Percentiles rank a stretch among this genome's conserved stretches.
phyloP scores from a whole-genome alignment of 1,140 invertebrate species.

The Brachionus calyciflorus region DNA sequence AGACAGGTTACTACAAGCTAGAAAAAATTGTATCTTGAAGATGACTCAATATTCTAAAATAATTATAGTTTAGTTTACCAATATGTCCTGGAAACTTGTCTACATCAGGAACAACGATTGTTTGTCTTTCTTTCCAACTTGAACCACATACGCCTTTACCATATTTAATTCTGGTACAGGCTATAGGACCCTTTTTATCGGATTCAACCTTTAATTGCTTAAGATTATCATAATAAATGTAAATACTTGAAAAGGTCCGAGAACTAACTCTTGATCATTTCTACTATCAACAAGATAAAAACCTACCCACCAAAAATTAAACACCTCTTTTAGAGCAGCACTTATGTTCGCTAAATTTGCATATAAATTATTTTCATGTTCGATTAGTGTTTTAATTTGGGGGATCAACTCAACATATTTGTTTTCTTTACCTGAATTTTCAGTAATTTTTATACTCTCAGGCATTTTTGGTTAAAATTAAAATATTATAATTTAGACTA shows the following conservation, averaged over 20 bases:
- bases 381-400: slow-evolving; percentile 30
- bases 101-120: slow-evolving; percentile 43
- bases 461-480: slow-evolving; percentile 3
- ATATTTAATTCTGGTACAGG: slow-evolving; percentile 42
- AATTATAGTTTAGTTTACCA: background rate
- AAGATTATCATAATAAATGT: too few relatives aligned
- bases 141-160: slow-evolving; percentile 43
- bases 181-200: slow-evolving; percentile 42
- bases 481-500: too few relatives aligned
- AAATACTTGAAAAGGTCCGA: slow-evolving; percentile 44
- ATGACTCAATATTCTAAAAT: background rate
- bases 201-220: too few relatives aligned
- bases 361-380: slow-evolving; percentile 40
- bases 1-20: slow-evolving; percentile 6
- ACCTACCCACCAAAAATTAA: slow-evolving; percentile 45
- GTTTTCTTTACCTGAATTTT: slow-evolving; percentile 26
- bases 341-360: slow-evolving; percentile 45
- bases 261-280: slow-evolving; percentile 26
- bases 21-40: background rate
- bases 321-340: slow-evolving; percentile 39
- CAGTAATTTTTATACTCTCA: background rate
- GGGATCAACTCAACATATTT: slow-evolving; percentile 36
- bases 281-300: slow-evolving; percentile 38
- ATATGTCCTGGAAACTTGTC: slow-evolving; percentile 43
- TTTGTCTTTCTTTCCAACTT: slow-evolving; percentile 11